phyloP scores from a whole-genome alignment of 2,797 vertebrate genomes.

The Schizopygopsis malacanthus region DNA sequence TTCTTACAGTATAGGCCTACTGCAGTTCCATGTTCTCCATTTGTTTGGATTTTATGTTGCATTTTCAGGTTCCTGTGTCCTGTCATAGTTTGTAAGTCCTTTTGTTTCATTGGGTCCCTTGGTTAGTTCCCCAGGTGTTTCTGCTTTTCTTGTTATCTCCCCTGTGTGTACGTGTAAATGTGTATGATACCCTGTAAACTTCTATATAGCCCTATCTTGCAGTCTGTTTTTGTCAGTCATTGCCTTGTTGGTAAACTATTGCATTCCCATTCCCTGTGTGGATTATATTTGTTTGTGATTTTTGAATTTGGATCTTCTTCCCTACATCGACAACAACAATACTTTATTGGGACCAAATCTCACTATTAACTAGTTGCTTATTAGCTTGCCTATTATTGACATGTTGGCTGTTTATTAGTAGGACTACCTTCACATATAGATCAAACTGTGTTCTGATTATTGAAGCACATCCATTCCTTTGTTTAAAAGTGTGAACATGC shows the following conservation, averaged over 20 bases:
- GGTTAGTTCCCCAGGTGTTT: not conserved
- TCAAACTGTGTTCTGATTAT: not conserved
- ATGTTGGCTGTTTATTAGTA: no score
- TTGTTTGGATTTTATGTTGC: not conserved
- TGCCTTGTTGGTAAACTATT: no score
- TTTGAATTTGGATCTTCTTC: not conserved
- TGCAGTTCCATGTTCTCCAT: not conserved
- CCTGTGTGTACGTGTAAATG: not conserved
- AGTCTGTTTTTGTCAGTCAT: no score
- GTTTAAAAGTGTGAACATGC: not conserved
- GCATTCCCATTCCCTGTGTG: not conserved
- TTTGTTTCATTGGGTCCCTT: not conserved
- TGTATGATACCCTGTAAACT: not conserved
- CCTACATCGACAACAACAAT: not conserved
- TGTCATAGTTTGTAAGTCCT: not conserved
- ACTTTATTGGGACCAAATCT: not conserved
- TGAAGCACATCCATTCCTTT: slow-evolving; percentile 1
- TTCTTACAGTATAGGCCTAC: not conserved
- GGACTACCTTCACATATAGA: not conserved
- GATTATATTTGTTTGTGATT: not conserved
- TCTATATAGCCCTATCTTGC: not conserved
- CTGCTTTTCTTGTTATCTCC: not conserved
- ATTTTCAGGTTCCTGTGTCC: not conserved
- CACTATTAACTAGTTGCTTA: no score
- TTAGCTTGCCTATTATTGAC: no score